phyloP scores from a whole-genome alignment of 2,113 vertebrate genomes.

The Hydrolagus affinis region DNA sequence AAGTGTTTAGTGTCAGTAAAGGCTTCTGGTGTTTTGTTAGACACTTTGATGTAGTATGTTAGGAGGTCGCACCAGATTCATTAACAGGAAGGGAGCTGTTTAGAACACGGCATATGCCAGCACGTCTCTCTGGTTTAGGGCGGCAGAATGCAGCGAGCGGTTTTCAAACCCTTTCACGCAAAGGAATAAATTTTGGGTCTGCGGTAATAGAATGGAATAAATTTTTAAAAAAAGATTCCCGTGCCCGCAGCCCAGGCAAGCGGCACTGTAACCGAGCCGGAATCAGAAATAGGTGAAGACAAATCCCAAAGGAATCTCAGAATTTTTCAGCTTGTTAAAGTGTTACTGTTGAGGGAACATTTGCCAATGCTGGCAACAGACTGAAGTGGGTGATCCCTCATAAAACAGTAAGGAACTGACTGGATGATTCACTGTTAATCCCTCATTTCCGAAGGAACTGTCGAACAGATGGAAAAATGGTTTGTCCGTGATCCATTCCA shows the following conservation, averaged over 20 bases:
- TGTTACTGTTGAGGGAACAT: background rate
- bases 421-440: slow-evolving; percentile 20
- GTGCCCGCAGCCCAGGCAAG: background rate
- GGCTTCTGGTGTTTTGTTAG: background rate
- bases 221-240: too few species aligned
- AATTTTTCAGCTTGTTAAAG: slow-evolving; percentile 16
- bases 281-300: slow-evolving; percentile 17
- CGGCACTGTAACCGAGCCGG: background rate
- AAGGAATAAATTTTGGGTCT: background rate
- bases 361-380: slow-evolving; percentile 17
- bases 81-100: too few species aligned
- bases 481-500: background rate
- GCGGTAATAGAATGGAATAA: too few species aligned
- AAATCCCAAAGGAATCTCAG: background rate
- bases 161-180: background rate
- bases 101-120: background rate
- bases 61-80: background rate
- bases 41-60: background rate
- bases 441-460: slow-evolving; percentile 19
- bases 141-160: background rate
- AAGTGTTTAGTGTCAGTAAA: background rate
- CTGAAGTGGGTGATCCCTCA: slow-evolving; percentile 22
- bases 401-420: slow-evolving; percentile 25
- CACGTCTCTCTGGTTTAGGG: background rate
- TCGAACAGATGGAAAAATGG: slow-evolving; percentile 20